Evolutionary conservation across 2,888 invertebrate species (phyloP).

Genomic region (Lacanobia oleracea): DNA sequence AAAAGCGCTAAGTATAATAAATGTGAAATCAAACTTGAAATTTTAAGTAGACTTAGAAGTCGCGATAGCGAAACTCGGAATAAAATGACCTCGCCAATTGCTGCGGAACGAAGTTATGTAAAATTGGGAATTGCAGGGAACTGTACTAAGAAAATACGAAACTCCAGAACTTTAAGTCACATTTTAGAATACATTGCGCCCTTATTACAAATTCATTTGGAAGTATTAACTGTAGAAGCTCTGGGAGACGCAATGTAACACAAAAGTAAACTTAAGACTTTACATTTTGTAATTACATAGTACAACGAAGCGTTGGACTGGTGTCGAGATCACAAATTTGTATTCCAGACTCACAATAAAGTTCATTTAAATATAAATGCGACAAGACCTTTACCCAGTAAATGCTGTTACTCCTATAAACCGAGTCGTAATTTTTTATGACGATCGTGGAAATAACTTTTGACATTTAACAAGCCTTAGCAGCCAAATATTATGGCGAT

Average conservation of each 20-base stretch:
- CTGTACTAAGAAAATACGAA: conserved; percentile 53
- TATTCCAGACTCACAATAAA: conserved; percentile 87
- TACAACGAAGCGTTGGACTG: conserved; percentile 72
- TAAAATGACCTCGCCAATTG: conserved; percentile 59
- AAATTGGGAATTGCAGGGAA: conserved; percentile 53
- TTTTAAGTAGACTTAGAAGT: conserved; percentile 65
- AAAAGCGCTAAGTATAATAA: conserved; percentile 55
- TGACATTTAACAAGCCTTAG: conserved; percentile 78
- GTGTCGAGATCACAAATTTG: conserved; percentile 86
- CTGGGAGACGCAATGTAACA: conserved; percentile 54
- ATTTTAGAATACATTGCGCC: conserved; percentile 46
- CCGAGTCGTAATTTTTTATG: conserved; percentile 83
- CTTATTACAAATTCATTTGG: conserved; percentile 46
- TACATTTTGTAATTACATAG: conserved; percentile 61
- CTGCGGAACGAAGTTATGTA: conserved; percentile 50
- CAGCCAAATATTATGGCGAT: conserved; percentile 73
- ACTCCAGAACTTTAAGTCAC: conserved; percentile 32
- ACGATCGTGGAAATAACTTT: conserved; percentile 78
- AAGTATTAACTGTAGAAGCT: conserved; percentile 29
- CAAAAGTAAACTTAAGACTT: conserved; percentile 49
- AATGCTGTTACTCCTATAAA: conserved; percentile 83
- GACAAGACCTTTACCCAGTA: conserved; percentile 84
- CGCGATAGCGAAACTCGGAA: conserved; percentile 48
- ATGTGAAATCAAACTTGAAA: conserved; percentile 68
- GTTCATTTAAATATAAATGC: conserved; percentile 88